Conservation (phyloP, 2,888 invertebrate genomes). For the Drosophila diplacantha region DNA sequence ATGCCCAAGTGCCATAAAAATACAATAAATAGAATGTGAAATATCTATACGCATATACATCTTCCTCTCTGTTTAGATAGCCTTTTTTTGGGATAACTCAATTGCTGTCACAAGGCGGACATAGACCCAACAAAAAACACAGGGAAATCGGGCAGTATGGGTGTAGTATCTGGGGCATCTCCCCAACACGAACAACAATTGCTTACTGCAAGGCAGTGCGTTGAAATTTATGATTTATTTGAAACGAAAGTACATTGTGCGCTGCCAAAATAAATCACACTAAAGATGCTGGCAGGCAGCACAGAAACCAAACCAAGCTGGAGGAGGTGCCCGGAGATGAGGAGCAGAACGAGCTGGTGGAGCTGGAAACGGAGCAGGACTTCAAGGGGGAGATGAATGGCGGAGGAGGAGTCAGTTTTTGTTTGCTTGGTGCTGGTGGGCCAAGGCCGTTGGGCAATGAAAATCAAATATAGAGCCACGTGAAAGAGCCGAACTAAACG, state of each 20-base stretch:
- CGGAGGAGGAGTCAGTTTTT: conserved; percentile 4
- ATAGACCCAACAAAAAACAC: conserved; percentile 28
- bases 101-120: conserved; percentile 52
- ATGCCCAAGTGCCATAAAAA: conserved; percentile 67
- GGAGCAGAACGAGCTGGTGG: background rate
- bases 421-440: conserved; percentile 18
- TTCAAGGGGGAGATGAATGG: background rate
- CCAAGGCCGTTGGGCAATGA: conserved; percentile 38
- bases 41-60: conserved; percentile 31
- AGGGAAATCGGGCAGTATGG: background rate
- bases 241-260: conserved; percentile 69
- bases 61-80: conserved; percentile 49
- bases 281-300: conserved; percentile 52
- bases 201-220: conserved; percentile 53
- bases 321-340: background rate
- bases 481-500: conserved; percentile 5
- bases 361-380: conserved; percentile 9
- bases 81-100: conserved; percentile 65
- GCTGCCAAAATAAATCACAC: conserved; percentile 71
- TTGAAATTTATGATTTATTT: conserved; percentile 74
- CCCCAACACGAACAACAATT: conserved; percentile 32
- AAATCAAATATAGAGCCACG: conserved; percentile 59
- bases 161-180: background rate
- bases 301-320: conserved; percentile 21
- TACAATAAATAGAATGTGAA: conserved; percentile 59